A percentile compares a stretch with the other conserved stretches of the same genome.
Evolutionary conservation across 1,140 invertebrate genomes (phyloP).

Genomic region (Habropoda laboriosa): DNA sequence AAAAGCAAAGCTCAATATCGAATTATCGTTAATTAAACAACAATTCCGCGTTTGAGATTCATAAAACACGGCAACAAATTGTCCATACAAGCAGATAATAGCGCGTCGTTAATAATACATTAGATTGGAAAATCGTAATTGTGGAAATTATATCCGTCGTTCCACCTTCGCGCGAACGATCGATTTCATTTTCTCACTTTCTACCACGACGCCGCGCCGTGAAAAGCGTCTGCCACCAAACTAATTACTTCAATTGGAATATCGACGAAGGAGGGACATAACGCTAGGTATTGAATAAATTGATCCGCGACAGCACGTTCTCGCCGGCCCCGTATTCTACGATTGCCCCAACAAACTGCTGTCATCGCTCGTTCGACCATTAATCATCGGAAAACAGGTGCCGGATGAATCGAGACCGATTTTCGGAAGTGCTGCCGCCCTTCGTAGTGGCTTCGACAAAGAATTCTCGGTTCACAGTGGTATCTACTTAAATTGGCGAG

Average conservation of each 20-base stretch:
- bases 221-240: background rate
- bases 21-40: background rate
- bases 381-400: constrained; percentile 63
- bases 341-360: constrained; percentile 60
- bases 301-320: constrained; percentile 18
- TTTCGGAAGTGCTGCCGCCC: background rate
- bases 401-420: constrained; percentile 36
- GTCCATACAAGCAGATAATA: background rate
- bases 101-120: constrained; percentile 13
- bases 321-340: constrained; percentile 58
- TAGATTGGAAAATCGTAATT: background rate
- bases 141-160: background rate
- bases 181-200: constrained; percentile 2
- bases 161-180: background rate
- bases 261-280: background rate
- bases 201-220: too few relatives aligned
- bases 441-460: constrained; percentile 34
- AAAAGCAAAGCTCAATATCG: background rate
- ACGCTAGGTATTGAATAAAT: constrained; percentile 15
- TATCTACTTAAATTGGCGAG: background rate
- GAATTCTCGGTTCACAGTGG: background rate
- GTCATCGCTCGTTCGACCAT: constrained; percentile 67
- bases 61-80: background rate
- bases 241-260: constrained; percentile 18
- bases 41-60: background rate